Percentiles rank a stretch among this genome's conserved stretches.
These are phyloP conservation scores for Macrocentrus cingulum DNA, from an alignment of 1,140 invertebrate species.

Conservation along the genomic window DNA sequence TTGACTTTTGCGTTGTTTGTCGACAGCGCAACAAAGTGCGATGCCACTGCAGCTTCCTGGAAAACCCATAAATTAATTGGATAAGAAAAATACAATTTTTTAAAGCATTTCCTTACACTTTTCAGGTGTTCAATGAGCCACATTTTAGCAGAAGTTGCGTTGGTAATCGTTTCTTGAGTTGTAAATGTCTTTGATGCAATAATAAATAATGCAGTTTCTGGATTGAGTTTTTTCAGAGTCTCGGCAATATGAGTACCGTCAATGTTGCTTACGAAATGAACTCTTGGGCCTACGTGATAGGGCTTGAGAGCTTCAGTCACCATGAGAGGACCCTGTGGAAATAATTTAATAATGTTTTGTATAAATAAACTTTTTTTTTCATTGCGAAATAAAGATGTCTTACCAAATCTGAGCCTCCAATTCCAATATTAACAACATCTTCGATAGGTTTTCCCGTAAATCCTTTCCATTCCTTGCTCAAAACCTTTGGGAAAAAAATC, in stretches of 20 bases:
- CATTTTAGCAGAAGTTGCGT: slow-evolving; percentile 93
- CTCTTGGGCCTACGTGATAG: slow-evolving; percentile 83
- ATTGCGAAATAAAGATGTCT: slow-evolving; percentile 28
- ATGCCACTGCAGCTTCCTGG: slow-evolving; percentile 82
- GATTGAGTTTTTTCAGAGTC: slow-evolving; percentile 85
- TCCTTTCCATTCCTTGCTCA: slow-evolving; percentile 77
- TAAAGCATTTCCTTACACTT: slow-evolving; percentile 68
- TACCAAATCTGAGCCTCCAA: slow-evolving; percentile 97
- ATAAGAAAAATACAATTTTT: slow-evolving; percentile 7
- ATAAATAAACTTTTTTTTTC: no score
- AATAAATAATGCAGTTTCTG: slow-evolving; percentile 95
- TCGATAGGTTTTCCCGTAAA: slow-evolving; percentile 94
- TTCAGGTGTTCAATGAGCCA: slow-evolving; percentile 91
- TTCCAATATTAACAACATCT: slow-evolving; percentile 99
- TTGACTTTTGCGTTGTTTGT: slow-evolving; percentile 92
- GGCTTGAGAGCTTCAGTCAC: slow-evolving; percentile 96
- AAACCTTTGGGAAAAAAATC: slow-evolving; percentile 60
- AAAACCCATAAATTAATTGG: slow-evolving; percentile 13
- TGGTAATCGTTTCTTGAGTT: slow-evolving; percentile 99
- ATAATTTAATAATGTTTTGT: no score
- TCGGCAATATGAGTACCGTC: slow-evolving; percentile 98
- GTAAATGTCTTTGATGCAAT: slow-evolving; percentile 99
- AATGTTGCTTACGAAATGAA: slow-evolving; percentile 99
- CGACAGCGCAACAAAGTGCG: slow-evolving; percentile 97
- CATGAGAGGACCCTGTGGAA: slow-evolving; percentile 95